Conservation (phyloP, 1,140 invertebrate genomes). For the Microplitis mediator region DNA sequence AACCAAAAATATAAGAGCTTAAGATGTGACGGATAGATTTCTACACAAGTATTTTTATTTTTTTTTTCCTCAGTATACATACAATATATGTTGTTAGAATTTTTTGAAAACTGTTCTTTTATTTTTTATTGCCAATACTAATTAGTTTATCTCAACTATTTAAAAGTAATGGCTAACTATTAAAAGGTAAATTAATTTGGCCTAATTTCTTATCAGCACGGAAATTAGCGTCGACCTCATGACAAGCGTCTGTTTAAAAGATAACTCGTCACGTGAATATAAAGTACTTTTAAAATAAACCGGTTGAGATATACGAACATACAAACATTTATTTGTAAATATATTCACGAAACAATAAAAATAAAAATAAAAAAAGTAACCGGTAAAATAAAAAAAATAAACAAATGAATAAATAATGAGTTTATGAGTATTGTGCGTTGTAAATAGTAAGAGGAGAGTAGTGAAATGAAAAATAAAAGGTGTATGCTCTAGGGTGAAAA, state of each 20-base stretch:
- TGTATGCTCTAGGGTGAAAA: background rate
- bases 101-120: too few species aligned
- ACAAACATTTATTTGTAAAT: background rate
- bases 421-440: background rate
- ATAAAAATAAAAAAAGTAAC: background rate
- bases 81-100: too few species aligned
- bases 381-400: constrained; percentile 5
- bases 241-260: constrained; percentile 17
- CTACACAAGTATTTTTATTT: background rate
- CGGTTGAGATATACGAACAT: background rate
- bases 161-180: background rate
- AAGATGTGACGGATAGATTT: background rate
- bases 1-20: constrained; percentile 9
- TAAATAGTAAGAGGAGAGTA: constrained; percentile 18
- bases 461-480: background rate
- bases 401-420: constrained; percentile 14
- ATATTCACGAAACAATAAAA: constrained; percentile 14
- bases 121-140: too few species aligned
- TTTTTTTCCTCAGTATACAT: too few species aligned
- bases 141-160: background rate
- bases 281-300: background rate
- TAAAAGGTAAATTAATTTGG: background rate
- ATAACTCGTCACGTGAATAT: constrained; percentile 16
- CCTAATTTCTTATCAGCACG: constrained; percentile 17
- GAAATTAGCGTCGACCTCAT: constrained; percentile 18